Evolutionary conservation across 2,797 vertebrate genomes (phyloP).

Genomic region (Poecilia velifera): DNA sequence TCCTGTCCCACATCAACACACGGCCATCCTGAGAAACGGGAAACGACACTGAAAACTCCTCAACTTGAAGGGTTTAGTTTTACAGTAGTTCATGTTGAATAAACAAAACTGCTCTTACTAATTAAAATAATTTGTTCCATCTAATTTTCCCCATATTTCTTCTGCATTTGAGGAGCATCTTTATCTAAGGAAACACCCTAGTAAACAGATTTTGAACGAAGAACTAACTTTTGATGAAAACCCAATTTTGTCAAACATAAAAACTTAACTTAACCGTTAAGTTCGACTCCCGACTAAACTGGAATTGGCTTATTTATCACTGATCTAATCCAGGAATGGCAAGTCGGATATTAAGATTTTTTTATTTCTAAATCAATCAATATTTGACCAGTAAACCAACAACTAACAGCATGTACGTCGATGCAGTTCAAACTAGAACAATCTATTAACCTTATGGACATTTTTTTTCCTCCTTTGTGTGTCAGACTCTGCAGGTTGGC

Average conservation of each 20-base stretch:
- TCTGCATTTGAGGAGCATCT: not conserved
- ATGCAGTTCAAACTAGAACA: not conserved
- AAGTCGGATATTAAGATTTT: no score
- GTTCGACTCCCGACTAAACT: no score
- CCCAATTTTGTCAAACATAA: not conserved
- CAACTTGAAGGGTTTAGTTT: not conserved
- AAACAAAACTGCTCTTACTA: not conserved
- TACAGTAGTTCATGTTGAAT: not conserved
- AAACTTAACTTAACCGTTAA: no score
- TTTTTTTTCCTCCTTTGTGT: not conserved
- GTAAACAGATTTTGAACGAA: not conserved
- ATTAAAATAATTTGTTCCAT: not conserved
- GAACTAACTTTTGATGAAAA: not conserved
- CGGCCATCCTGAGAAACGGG: constrained; percentile 84
- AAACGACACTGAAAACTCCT: constrained; percentile 4
- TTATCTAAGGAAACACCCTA: not conserved
- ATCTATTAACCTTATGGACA: not conserved
- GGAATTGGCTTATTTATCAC: no score
- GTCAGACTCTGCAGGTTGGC: not conserved
- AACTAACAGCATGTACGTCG: not conserved
- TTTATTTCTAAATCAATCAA: no score
- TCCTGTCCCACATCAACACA: constrained; percentile 93
- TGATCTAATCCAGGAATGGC: no score
- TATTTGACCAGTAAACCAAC: not conserved
- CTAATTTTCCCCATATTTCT: not conserved